Percentiles rank a stretch among this genome's conserved stretches.
Evolutionary conservation across 2,888 invertebrate genomes (phyloP).

Genomic region (Lasioglossum calceatum): DNA sequence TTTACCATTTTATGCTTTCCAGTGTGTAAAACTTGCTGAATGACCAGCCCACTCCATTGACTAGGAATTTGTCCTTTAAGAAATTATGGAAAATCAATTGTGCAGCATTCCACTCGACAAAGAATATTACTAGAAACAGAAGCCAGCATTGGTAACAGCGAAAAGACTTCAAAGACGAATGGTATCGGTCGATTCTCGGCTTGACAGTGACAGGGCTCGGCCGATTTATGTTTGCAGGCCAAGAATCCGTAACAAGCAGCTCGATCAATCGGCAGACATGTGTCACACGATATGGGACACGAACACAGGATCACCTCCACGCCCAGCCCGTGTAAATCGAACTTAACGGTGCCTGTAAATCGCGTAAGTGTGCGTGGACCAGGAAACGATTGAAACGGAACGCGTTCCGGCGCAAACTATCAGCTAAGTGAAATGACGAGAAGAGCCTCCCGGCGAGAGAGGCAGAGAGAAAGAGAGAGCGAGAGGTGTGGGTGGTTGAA

Average conservation of each 20-base stretch:
- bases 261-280: slow-evolving; percentile 14
- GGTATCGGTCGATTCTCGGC: background rate
- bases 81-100: background rate
- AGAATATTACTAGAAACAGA: background rate
- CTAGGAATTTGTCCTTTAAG: background rate
- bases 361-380: slow-evolving; percentile 19
- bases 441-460: background rate
- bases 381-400: slow-evolving; percentile 49
- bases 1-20: background rate
- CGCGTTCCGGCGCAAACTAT: slow-evolving; percentile 45
- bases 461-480: background rate
- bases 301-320: slow-evolving; percentile 41
- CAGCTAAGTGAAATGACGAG: slow-evolving; percentile 49
- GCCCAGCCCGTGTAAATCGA: slow-evolving; percentile 62
- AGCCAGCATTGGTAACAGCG: background rate
- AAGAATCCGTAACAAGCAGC: slow-evolving; percentile 17
- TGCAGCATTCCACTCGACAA: background rate
- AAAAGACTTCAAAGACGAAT: background rate
- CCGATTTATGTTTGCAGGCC: background rate
- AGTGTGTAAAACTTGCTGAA: background rate
- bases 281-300: slow-evolving; percentile 35
- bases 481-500: background rate
- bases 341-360: slow-evolving; percentile 64
- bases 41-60: background rate
- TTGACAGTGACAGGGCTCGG: background rate